Evolutionary conservation across 2,113 vertebrate species (phyloP).

Genomic region (Saccopteryx leptura): DNA sequence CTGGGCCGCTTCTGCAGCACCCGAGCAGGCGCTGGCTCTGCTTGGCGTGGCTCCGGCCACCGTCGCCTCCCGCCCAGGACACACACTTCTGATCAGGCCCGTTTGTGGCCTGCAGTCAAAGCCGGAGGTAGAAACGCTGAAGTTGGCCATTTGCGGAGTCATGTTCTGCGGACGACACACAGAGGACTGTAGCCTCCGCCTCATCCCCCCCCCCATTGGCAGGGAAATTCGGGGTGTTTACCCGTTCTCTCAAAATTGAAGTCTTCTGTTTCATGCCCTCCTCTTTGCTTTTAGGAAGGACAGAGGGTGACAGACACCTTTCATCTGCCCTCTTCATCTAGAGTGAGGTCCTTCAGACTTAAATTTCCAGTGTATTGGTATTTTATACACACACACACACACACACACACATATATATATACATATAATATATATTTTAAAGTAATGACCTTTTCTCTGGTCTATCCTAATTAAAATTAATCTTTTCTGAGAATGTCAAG

Average conservation of each 20-base stretch:
- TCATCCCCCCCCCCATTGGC: background rate
- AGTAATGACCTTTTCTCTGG: background rate
- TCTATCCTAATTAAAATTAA: slow-evolving; percentile 36
- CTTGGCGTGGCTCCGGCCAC: background rate
- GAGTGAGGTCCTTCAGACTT: background rate
- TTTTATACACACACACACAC: background rate
- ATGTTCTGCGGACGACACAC: background rate
- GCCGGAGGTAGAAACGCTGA: background rate
- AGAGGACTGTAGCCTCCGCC: background rate
- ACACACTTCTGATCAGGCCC: background rate
- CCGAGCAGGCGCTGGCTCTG: background rate
- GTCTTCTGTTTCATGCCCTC: background rate
- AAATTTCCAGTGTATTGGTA: background rate
- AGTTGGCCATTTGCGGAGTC: background rate
- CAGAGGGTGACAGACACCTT: background rate
- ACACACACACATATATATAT: too few species aligned
- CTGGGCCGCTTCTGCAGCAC: rapidly evolving
- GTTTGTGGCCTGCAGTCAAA: background rate
- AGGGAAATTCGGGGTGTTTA: background rate
- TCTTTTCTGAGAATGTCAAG: background rate
- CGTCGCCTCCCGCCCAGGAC: too few species aligned
- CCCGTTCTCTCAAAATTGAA: background rate
- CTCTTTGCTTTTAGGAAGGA: background rate
- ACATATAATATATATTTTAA: background rate
- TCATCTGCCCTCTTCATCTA: background rate